Conservation (phyloP, 1,140 invertebrate genomes). For the Leptoteleia sp. region DNA sequence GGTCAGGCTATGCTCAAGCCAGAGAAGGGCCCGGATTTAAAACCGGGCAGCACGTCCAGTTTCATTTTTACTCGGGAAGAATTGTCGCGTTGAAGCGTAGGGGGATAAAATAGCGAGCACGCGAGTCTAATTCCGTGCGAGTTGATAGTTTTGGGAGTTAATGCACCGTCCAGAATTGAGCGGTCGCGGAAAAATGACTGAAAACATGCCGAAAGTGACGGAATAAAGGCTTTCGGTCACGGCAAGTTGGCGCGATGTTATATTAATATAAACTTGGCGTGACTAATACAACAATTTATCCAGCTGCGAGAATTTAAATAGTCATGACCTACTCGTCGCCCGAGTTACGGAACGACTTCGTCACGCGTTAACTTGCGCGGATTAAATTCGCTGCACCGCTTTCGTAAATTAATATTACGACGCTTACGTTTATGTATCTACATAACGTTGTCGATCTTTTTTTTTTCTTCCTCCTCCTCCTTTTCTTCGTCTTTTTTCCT, state of each 20-base stretch:
- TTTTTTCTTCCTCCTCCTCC: no score
- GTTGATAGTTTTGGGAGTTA: slow-evolving; percentile 11
- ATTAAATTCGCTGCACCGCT: slow-evolving; percentile 78
- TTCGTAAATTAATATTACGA: slow-evolving; percentile 76
- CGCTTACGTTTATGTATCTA: slow-evolving; percentile 71
- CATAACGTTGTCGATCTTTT: slow-evolving; percentile 55
- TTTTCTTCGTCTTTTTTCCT: no score
- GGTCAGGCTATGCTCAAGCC: no score
- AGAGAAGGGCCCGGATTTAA: no score
- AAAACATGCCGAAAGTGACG: slow-evolving; percentile 27
- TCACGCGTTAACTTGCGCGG: slow-evolving; percentile 78
- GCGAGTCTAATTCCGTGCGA: slow-evolving; percentile 1
- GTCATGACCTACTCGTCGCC: slow-evolving; percentile 77
- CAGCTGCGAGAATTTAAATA: slow-evolving; percentile 77
- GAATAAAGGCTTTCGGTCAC: slow-evolving; percentile 39
- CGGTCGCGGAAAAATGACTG: background rate
- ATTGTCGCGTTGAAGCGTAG: no score
- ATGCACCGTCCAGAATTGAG: slow-evolving; percentile 8
- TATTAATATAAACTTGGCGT: slow-evolving; percentile 79
- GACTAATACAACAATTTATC: slow-evolving; percentile 80
- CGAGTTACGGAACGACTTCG: slow-evolving; percentile 75
- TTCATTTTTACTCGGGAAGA: no score
- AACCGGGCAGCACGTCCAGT: no score
- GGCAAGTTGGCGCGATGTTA: slow-evolving; percentile 56
- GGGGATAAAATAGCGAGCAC: no score